A percentile compares a stretch with the other conserved stretches of the same genome.
phyloP scores from a whole-genome alignment of 2,888 invertebrate species.

The Parasteatoda lunata region DNA sequence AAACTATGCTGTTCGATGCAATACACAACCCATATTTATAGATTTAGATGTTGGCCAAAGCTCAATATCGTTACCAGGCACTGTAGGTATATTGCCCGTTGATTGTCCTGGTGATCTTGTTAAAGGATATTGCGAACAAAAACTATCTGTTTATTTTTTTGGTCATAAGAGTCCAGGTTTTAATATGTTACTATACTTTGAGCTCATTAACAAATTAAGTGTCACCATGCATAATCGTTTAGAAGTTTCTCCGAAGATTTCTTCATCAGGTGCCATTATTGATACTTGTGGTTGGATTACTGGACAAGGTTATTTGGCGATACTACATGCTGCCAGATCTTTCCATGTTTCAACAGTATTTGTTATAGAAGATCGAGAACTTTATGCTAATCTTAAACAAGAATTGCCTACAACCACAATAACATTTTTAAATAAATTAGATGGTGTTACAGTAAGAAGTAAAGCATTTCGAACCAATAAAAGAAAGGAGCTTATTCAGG shows the following conservation, averaged over 20 bases:
- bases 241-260: neutral
- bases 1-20: conserved; percentile 92
- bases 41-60: conserved; percentile 97
- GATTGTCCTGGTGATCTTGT: conserved; percentile 94
- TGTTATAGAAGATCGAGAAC: conserved; percentile 94
- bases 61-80: conserved; percentile 91
- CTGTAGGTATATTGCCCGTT: conserved; percentile 91
- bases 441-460: conserved; percentile 82
- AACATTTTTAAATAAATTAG: conserved; percentile 82
- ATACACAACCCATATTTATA: conserved; percentile 86
- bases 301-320: conserved; percentile 85
- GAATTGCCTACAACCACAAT: conserved; percentile 96
- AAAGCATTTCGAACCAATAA: conserved; percentile 82
- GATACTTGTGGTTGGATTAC: conserved; percentile 99
- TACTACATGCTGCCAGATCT: conserved; percentile 90
- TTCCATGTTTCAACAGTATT: conserved; percentile 85
- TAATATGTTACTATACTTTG: conserved; percentile 89
- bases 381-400: conserved; percentile 92
- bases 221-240: conserved; percentile 85
- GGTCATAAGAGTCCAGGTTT: conserved; percentile 86
- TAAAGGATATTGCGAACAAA: conserved; percentile 94
- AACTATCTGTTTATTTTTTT: conserved; percentile 93
- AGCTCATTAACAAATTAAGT: conserved; percentile 87
- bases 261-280: conserved; percentile 86
- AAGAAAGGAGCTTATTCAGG: conserved; percentile 87